Evolutionary conservation across 2,888 invertebrate species (phyloP).

Genomic region (Allacma fusca): DNA sequence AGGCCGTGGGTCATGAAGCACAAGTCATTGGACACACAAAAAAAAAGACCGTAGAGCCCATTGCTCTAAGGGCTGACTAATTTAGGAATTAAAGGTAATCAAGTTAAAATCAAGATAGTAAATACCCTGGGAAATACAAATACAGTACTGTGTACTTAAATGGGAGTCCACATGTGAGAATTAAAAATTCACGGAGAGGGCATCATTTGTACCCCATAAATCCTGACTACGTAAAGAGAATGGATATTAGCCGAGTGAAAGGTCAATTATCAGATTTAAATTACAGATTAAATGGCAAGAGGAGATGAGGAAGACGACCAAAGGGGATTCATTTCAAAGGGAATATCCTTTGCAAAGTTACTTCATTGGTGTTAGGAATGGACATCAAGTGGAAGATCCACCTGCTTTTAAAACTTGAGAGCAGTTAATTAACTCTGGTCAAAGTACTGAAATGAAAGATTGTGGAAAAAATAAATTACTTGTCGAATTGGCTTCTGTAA

Average conservation of each 20-base stretch:
- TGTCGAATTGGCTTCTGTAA: slow-evolving; percentile 39
- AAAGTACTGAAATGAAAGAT: slow-evolving; percentile 33
- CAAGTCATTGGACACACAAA: too few species aligned
- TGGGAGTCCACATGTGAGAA: too few species aligned
- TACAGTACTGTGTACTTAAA: too few species aligned
- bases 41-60: too few species aligned
- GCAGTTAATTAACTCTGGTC: slow-evolving; percentile 37
- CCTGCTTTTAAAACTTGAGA: slow-evolving; percentile 25
- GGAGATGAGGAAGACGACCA: background rate
- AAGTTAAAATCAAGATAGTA: too few species aligned
- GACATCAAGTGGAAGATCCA: background rate
- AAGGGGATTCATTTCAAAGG: background rate
- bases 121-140: too few species aligned
- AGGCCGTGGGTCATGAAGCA: too few species aligned
- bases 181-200: too few species aligned
- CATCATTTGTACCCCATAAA: background rate
- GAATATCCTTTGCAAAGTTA: background rate
- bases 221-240: background rate
- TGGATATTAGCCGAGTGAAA: slow-evolving; percentile 27
- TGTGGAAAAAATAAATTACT: slow-evolving; percentile 43
- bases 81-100: too few species aligned
- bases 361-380: background rate
- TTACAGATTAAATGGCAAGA: slow-evolving; percentile 2
- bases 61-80: too few species aligned
- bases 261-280: slow-evolving; percentile 42